Evolutionary conservation across 2,888 invertebrate species (phyloP), one percentile per base, ranked within the genome.

Genomic region (Melinaea marsaeus): DNA sequence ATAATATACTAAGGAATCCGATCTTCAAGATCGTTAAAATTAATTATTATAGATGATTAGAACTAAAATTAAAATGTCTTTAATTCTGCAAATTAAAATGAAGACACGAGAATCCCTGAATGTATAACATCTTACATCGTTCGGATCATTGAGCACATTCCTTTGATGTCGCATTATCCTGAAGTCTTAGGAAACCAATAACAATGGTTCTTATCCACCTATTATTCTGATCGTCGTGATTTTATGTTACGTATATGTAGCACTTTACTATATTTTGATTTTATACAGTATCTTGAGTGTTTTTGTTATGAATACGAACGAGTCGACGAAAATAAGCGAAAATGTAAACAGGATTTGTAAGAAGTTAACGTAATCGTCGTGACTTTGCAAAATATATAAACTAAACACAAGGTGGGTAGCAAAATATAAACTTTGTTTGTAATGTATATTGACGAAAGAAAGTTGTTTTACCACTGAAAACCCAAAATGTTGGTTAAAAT

Each of bases 101-200:
- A 9, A 32, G 42, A 7, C 7, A 32, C 32, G 32, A 51, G 9
- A 51, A 11, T 6, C 9, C 42, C 9, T 9, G 32, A 51, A 51
- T 22, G 11, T 51, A 51, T 51, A 51, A 51, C 51, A 4, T 51
- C 32, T 51, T 51, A 51, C 42, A 51, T 22, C 57, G 51, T 22
- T 42, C 51, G 57, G 57, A 60, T 57, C 57, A 60, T 57, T 60
- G 60, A 60, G 45, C 63, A 13, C 48, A 13, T 22, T 46, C 47
- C 57, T 63, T 51, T 60, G 60, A 63, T 57, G 57, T 56, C 57
- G 54, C 48, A 57, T 63, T 57, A 60, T 60, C 57, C 48, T 22
- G 35, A 63, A 54, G 13, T 60, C 63, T 63, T 60, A 60, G 60
- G 54, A 54, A 57, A 57, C 51, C 13, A 37, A 60, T 54, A 51